Evolutionary conservation across 2,888 invertebrate species (phyloP), one percentile per base, ranked within the genome.

Genomic region (Drosophila maculinotata): DNA sequence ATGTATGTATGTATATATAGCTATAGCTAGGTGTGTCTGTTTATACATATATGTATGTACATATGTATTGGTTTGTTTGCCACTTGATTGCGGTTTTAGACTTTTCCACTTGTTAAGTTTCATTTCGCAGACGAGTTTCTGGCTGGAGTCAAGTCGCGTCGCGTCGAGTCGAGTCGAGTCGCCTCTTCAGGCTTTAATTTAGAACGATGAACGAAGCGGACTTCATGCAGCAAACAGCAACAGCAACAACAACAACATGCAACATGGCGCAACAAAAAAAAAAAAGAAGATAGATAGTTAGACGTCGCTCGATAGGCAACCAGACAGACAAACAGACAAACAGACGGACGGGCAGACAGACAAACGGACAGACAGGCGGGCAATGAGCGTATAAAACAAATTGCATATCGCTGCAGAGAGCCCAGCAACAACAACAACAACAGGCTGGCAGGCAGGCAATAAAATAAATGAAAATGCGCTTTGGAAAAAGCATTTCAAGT

Each of bases 31-130:
- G 17, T 58, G 6, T 47, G 44, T 36, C 12, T 10, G 6, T 25
- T 35, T 51, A 9, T 57, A 31, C 20, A 17, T 59, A 15, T 36
- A 12, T 31, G 30, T 48, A 20, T 47, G 36, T 28, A 5, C 47
- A 26, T 42, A 30, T 69, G 49, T 45, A 64, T 69, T 60, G 70
- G 71, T 71, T 68, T 74, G 67, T 69, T 80, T 78, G 81, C 79
- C 79, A 80, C 81, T 79, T 73, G 81, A 76, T 80, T 78, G 81
- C 81, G 79, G 79, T 68, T 76, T 79, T 79, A 69, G 79, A 78
- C 81, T 76, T 80, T 80, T 76, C 78, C 79, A 78, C 79, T 81
- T 79, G 81, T 76, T 79, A 80, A 79, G 78, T 80, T 81, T 72
- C 78, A 80, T 76, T 75, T 69, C 56, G 67, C 76, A 79, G 79